Conservation (phyloP, 1,140 invertebrate species). For the Thaumetopoea pityocampa region DNA sequence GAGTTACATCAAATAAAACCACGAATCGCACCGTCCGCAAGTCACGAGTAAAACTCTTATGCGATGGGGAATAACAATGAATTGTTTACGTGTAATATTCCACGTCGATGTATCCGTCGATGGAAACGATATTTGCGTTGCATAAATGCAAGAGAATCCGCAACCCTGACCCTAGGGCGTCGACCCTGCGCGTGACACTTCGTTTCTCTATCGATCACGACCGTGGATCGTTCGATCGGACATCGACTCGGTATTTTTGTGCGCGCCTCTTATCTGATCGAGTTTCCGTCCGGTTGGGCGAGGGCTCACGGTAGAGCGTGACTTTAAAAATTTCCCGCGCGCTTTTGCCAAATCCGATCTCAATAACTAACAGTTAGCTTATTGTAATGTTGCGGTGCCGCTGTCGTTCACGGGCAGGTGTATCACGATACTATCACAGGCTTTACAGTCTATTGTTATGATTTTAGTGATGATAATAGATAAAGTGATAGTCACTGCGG, state of each 20-base stretch:
- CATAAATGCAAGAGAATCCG: slow-evolving; percentile 54
- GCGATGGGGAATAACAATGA: slow-evolving; percentile 60
- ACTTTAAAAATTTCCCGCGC: slow-evolving; percentile 26
- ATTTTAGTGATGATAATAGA: too few relatives aligned
- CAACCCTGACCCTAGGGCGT: slow-evolving; percentile 66
- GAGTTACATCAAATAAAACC: slow-evolving; percentile 11
- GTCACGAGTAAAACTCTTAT: slow-evolving; percentile 30
- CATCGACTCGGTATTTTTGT: slow-evolving; percentile 66
- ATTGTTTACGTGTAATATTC: slow-evolving; percentile 60
- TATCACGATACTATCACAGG: slow-evolving; percentile 25
- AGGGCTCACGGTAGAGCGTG: slow-evolving; percentile 44
- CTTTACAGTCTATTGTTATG: too few relatives aligned
- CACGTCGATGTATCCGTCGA: slow-evolving; percentile 61
- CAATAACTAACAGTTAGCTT: slow-evolving; percentile 57
- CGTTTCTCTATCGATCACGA: slow-evolving; percentile 73
- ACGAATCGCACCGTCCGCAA: slow-evolving; percentile 12
- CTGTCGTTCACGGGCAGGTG: slow-evolving; percentile 62
- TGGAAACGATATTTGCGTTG: slow-evolving; percentile 59
- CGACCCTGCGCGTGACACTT: slow-evolving; percentile 70
- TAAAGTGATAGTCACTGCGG: too few relatives aligned
- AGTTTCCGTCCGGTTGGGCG: slow-evolving; percentile 26
- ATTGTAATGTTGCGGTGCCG: slow-evolving; percentile 57
- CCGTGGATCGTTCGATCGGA: slow-evolving; percentile 57
- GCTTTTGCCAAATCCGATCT: slow-evolving; percentile 50
- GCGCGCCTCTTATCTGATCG: slow-evolving; percentile 57